Percentiles rank a stretch among this genome's conserved stretches.
phyloP scores from a whole-genome alignment of 2,888 invertebrate species.

The Ichneumon xanthorius region DNA sequence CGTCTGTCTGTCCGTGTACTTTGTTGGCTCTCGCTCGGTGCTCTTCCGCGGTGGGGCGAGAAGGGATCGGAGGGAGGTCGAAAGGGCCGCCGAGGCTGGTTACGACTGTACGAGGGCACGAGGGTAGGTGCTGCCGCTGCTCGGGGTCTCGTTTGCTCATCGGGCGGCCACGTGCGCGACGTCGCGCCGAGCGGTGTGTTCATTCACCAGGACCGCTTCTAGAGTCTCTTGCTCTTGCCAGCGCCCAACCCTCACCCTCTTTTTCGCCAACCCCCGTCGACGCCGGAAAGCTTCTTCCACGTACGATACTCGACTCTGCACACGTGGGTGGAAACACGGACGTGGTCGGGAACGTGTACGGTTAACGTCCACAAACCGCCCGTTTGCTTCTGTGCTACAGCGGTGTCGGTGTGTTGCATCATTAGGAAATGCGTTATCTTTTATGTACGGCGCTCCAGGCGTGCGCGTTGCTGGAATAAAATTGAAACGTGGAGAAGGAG shows the following conservation, averaged over 20 bases:
- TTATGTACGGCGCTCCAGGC: not conserved
- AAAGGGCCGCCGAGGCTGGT: constrained; percentile 39
- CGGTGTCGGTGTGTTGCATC: not conserved
- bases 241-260: constrained; percentile 8
- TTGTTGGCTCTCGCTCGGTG: constrained; percentile 56
- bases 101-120: constrained; percentile 23
- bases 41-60: constrained; percentile 43
- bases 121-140: constrained; percentile 37
- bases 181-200: constrained; percentile 40
- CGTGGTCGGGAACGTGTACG: not conserved
- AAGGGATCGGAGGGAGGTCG: constrained; percentile 19
- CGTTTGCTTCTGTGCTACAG: not conserved
- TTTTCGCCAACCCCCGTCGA: not conserved
- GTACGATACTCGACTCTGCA: constrained; percentile 26
- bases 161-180: constrained; percentile 62
- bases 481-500: too few species aligned
- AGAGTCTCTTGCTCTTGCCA: constrained; percentile 46
- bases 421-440: not conserved
- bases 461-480: not conserved
- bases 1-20: constrained; percentile 6
- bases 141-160: constrained; percentile 62
- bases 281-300: constrained; percentile 21
- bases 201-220: constrained; percentile 55
- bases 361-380: not conserved
- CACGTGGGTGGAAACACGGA: not conserved